Base-by-base conservation (phyloP, 1,140 invertebrate species). In the Pygmarrhopalites habei region DNA sequence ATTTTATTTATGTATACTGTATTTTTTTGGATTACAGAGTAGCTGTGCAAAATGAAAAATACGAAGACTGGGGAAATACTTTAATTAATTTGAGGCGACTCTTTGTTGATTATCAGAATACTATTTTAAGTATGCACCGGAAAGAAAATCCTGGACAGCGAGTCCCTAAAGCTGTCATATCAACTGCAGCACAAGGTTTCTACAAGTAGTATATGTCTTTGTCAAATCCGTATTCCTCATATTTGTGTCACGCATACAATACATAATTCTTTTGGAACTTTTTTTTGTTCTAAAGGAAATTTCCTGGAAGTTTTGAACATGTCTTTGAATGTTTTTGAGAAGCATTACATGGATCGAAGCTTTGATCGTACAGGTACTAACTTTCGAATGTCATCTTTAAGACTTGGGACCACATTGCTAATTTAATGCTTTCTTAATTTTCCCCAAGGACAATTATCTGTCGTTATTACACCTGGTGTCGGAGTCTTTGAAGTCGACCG, bases 261-360 rank as follows among this genome's bases (percentile, higher is more conserved):
- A n/a, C n/a, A n/a, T n/a, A n/a, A n/a, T n/a, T n/a, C n/a, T n/a
- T n/a, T n/a, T n/a, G n/a, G n/a, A n/a, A n/a, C n/a, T n/a, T n/a
- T n/a, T n/a, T n/a, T n/a, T n/a, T n/a, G n/a, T n/a, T n/a, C n/a
- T n/a, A n/a, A n/a, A n/a, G 96, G 96, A 47, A 99, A 99, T 76
- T 98, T 99, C 77, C 79, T 99, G 19, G 95, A 99, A 84, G 95
- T 98, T 2, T 79, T 98, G 0, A 98, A 98, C 75, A 96, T 98
- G 86, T 95, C 94, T 56, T 81, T 98, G 49, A 98, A 98, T 82
- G 92, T 97, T 0, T 99, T 98, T 79, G 95, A 98, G 76, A 96
- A 96, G 75, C 95, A 99, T 77, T 98, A 96, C 75, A 76, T 97
- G 60, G 95, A 99, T 77, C 81, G 96, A 65, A 95, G 93, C 75